Base-by-base conservation (phyloP, 2,888 invertebrate species). In the Rhimphoctona megacephalus region DNA sequence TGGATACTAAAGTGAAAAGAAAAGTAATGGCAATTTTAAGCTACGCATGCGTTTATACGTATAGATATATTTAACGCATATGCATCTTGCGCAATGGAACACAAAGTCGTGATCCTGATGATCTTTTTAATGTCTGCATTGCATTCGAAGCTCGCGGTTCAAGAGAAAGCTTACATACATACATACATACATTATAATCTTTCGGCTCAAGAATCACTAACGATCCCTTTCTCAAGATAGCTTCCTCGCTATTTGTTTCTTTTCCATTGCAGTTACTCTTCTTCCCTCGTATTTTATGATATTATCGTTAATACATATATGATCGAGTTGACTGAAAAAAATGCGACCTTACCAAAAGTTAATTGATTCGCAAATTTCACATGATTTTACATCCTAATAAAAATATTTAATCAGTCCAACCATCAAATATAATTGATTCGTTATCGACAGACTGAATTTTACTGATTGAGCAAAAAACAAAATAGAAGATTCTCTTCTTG, bases 71-170 rank as follows among this genome's bases (percentile, higher is more conserved):
- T 17, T 9, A 43, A 25, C 52, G 25, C 19, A 25, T 80, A 36
- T 72, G 70, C 70, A 70, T 25, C 73, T 84, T 84, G 84, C 78
- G 79, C 66, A 84, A 86, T 61, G 69, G 25, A 69, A 73, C 17
- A 25, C 67, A 39, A 57, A 70, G 64, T 81, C 84, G 69, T 81
- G 84, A 84, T 79, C 78, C 84, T 64, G 84, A 81, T 81, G 84
- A 74, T 84, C 54, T 69, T 74, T 39, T 49, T 49, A 54, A 57
- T 61, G 79, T 69, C 39, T 74, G 85, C 83, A 77, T 85, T 81
- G 85, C 77, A 83, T 83, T 87, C 83, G 77, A 83, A 83, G 79
- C 80, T 85, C 80, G 49, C 74, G n/a, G 61, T 73, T 73, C 72
- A 73, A 72, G 87, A 85, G 87, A 87, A 87, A 87, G 87, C 81